A percentile compares a stretch with the other conserved stretches of the same genome.
Evolutionary conservation across 2,888 invertebrate genomes (phyloP).

Genomic region (Drosophila macrospina): DNA sequence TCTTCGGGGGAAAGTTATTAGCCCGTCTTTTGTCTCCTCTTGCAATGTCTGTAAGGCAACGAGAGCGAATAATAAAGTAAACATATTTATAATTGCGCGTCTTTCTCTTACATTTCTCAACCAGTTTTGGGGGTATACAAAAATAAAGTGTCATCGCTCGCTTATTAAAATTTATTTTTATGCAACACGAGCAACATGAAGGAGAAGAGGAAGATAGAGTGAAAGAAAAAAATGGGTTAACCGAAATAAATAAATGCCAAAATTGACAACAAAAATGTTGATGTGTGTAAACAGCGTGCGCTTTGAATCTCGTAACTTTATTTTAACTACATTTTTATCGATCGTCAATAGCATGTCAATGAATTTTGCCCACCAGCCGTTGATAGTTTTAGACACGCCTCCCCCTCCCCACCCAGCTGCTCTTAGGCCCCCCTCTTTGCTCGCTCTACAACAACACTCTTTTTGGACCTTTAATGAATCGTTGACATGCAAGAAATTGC

Average conservation of each 20-base stretch:
- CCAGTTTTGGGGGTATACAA: not conserved
- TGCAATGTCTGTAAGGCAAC: no score
- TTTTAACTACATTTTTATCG: conserved; percentile 74
- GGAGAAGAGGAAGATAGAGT: not conserved
- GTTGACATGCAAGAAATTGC: conserved; percentile 74
- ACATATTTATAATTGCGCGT: conserved; percentile 50
- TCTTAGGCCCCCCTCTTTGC: not conserved
- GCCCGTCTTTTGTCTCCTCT: conserved; percentile 10
- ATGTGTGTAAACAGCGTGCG: conserved; percentile 51
- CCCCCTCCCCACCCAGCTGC: not conserved
- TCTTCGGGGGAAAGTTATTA: conserved; percentile 24
- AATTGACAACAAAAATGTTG: conserved; percentile 51
- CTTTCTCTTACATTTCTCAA: conserved; percentile 1
- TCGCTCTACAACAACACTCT: not conserved
- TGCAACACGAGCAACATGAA: conserved; percentile 53
- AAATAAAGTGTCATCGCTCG: conserved; percentile 22
- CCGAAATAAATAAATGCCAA: conserved; percentile 47
- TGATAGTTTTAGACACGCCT: conserved; percentile 45
- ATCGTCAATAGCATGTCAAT: conserved; percentile 64
- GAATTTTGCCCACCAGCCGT: conserved; percentile 32
- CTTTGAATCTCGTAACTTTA: conserved; percentile 54
- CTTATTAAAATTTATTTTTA: conserved; percentile 57
- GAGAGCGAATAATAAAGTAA: conserved; percentile 26
- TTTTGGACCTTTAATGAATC: conserved; percentile 66
- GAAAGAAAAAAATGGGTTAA: conserved; percentile 33